Evolutionary conservation across 2,888 invertebrate genomes (phyloP), one percentile per base, ranked within the genome.

Genomic region (Xestia sexstrigata): DNA sequence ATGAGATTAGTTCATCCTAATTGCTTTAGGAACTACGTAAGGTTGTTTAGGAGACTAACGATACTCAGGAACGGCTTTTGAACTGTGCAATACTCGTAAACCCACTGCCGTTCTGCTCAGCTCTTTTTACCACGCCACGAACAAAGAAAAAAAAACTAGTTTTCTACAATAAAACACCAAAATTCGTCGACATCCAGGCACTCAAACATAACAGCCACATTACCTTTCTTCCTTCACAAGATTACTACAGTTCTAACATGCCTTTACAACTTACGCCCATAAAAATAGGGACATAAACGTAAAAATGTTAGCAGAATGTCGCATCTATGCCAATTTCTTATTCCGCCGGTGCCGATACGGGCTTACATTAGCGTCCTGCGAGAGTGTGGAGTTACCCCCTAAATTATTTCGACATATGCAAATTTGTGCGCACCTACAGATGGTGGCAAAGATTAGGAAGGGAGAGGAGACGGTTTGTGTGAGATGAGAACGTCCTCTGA

Each of bases 361-460:
- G 92, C 93, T 87, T 90, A 94, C 95, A 95, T 96, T 95, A 96
- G 93, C 92, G 92, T 82, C 78, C 84, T 92, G 89, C 90, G 84
- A 91, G 92, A 91, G 93, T 94, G 93, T 94, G 94, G 93, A 92
- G 94, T 88, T 91, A 93, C 95, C 95, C 96, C 95, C 96, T 96
- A 96, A 96, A 96, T 96, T 96, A 96, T 96, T 96, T 96, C 96
- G 95, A 96, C 96, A 95, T 96, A 96, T 96, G 96, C 96, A 96
- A 96, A 96, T 96, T 96, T 94, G 95, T 94, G 95, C 93, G 95
- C 95, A 94, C 95, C 96, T 96, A 95, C 96, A 95, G 95, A 86
- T 88, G 88, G 87, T 76, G 66, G n/a, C 77, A 81, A 78, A 68
- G 84, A 85, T 82, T 82, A 39, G 7, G 26, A 17, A 72, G 2